These are phyloP conservation scores for Ormyrus labotus DNA, from an alignment of 2,888 invertebrate species.

Conservation along the genomic window DNA sequence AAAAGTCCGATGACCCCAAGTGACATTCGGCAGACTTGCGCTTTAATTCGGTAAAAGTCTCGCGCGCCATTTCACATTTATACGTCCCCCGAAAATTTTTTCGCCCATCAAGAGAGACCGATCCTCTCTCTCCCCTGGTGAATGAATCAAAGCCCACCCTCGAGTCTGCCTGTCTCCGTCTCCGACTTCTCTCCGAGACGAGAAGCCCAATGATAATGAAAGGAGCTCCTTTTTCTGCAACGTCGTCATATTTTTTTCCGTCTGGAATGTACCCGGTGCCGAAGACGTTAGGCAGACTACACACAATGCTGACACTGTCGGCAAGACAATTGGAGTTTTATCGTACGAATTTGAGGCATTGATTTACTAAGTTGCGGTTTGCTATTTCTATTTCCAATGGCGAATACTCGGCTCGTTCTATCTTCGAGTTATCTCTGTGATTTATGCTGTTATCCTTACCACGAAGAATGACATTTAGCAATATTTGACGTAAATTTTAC, in stretches of 20 bases:
- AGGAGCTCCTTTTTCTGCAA: conserved; percentile 51
- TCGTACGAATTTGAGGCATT: neutral
- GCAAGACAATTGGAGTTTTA: conserved; percentile 3
- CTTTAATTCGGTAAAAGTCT: conserved; percentile 46
- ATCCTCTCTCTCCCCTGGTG: conserved; percentile 15
- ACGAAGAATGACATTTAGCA: too few species aligned
- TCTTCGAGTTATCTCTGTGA: too few species aligned
- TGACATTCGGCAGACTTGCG: neutral
- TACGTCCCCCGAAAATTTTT: conserved; percentile 32
- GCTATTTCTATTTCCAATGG: too few species aligned
- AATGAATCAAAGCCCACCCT: conserved; percentile 52
- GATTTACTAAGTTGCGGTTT: neutral
- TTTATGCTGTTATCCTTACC: too few species aligned
- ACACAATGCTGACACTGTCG: conserved; percentile 19
- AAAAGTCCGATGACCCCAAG: conserved; percentile 19
- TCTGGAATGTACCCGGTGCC: neutral
- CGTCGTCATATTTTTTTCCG: conserved; percentile 51
- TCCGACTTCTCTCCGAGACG: conserved; percentile 1
- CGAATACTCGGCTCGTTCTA: too few species aligned
- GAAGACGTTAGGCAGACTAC: conserved; percentile 25
- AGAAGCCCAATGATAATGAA: conserved; percentile 53
- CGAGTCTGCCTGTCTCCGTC: neutral
- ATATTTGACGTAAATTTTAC: too few species aligned
- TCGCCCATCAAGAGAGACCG: neutral
- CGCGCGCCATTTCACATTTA: conserved; percentile 27